Evolutionary conservation across 2,888 invertebrate genomes (phyloP).

Genomic region (Polyommatus iphigenia): DNA sequence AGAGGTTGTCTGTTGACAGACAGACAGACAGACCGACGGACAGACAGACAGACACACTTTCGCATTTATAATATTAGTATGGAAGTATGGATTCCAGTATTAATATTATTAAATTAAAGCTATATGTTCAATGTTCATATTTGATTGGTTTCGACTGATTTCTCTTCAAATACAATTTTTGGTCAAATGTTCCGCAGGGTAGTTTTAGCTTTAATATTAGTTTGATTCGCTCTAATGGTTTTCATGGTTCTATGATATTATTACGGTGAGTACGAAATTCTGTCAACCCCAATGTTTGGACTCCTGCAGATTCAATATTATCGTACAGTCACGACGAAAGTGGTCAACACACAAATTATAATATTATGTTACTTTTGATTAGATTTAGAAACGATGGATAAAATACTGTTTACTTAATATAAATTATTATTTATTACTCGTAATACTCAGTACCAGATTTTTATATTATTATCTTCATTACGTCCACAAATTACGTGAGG

Average conservation of each 20-base stretch:
- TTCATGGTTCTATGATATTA: neutral
- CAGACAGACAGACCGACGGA: no score
- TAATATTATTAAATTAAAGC: no score
- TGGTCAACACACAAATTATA: neutral
- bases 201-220: neutral
- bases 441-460: no score
- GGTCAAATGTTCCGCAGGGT: neutral
- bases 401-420: no score
- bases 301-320: slow-evolving; percentile 13
- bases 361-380: neutral
- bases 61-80: no score
- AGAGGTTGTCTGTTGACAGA: no score
- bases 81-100: no score
- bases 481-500: no score
- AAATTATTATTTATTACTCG: no score
- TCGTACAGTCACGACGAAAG: neutral
- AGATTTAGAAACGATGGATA: neutral
- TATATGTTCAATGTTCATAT: neutral
- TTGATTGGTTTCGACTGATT: neutral
- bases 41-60: no score
- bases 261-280: slow-evolving; percentile 4
- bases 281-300: neutral
- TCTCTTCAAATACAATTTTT: neutral
- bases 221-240: neutral
- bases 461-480: no score